phyloP scores from a whole-genome alignment of 2,888 invertebrate genomes.

The Acronicta leporina region DNA sequence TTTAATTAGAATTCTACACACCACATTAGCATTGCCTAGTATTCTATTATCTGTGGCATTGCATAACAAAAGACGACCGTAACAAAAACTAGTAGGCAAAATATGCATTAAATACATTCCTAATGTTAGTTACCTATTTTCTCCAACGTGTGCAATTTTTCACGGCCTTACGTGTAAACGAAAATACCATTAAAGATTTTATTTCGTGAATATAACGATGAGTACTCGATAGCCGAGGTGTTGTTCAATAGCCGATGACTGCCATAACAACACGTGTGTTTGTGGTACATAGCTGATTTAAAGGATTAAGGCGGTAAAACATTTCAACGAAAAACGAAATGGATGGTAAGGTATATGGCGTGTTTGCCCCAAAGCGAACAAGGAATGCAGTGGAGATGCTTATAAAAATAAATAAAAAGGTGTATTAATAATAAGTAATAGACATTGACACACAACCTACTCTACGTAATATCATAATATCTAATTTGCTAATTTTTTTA shows the following conservation, averaged over 20 bases:
- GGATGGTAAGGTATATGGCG: conserved; percentile 37
- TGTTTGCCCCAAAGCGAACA: conserved; percentile 1
- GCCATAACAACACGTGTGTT: conserved; percentile 22
- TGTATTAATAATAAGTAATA: not conserved
- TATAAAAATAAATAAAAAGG: conserved; percentile 13
- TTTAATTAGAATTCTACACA: conserved; percentile 14
- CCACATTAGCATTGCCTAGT: conserved; percentile 6
- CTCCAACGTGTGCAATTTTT: conserved; percentile 15
- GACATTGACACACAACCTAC: no score
- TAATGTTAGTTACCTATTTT: conserved; percentile 15
- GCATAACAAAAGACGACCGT: conserved; percentile 8
- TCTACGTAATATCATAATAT: no score
- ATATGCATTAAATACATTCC: conserved; percentile 12
- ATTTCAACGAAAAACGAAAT: conserved; percentile 32
- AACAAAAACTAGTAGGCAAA: conserved; percentile 9
- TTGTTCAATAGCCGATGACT: conserved; percentile 39
- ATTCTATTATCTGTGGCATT: no score
- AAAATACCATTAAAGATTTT: conserved; percentile 55
- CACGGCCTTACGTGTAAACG: conserved; percentile 29
- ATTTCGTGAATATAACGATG: conserved; percentile 53
- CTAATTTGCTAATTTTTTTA: no score
- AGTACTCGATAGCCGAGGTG: conserved; percentile 40
- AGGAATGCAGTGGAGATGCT: conserved; percentile 4
- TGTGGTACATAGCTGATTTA: conserved; percentile 35
- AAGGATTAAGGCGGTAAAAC: conserved; percentile 3